A percentile compares a stretch with the other conserved stretches of the same genome.
These are phyloP conservation scores for Urocitellus parryii DNA, from an alignment of 2,113 vertebrate genomes.

Conservation along the genomic window DNA sequence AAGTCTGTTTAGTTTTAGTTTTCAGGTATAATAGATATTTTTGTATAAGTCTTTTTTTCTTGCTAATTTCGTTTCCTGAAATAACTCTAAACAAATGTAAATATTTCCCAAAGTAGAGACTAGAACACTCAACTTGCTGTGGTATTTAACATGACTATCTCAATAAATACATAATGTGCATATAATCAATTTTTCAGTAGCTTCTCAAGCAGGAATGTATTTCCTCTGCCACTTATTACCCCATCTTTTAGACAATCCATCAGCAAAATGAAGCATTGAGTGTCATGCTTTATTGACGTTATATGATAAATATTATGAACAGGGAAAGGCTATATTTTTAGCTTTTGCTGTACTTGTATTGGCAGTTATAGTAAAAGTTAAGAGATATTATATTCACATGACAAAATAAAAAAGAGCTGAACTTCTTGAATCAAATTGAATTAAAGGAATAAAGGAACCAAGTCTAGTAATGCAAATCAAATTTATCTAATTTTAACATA, in stretches of 20 bases:
- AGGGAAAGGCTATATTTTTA: neutral
- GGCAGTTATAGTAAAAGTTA: neutral
- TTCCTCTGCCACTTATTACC: neutral
- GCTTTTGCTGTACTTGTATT: neutral
- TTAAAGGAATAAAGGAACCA: neutral
- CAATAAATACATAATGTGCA: neutral
- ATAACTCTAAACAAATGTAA: neutral
- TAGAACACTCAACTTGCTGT: neutral
- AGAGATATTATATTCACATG: neutral
- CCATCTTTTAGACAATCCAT: neutral
- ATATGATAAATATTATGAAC: neutral
- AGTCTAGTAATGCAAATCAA: neutral
- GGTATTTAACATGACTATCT: neutral
- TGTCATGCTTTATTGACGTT: neutral
- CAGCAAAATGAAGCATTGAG: neutral
- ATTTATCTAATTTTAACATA: neutral
- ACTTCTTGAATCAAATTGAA: constrained; percentile 24
- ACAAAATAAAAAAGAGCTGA: neutral
- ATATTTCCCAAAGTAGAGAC: neutral
- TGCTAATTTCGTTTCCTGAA: neutral
- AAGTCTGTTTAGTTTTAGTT: neutral
- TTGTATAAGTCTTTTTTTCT: neutral
- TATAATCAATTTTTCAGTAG: neutral
- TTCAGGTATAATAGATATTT: neutral
- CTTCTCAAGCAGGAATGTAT: neutral